Percentiles rank a stretch among this genome's conserved stretches.
Evolutionary conservation across 1,140 invertebrate genomes (phyloP).

Genomic region (Aethina tumida): DNA sequence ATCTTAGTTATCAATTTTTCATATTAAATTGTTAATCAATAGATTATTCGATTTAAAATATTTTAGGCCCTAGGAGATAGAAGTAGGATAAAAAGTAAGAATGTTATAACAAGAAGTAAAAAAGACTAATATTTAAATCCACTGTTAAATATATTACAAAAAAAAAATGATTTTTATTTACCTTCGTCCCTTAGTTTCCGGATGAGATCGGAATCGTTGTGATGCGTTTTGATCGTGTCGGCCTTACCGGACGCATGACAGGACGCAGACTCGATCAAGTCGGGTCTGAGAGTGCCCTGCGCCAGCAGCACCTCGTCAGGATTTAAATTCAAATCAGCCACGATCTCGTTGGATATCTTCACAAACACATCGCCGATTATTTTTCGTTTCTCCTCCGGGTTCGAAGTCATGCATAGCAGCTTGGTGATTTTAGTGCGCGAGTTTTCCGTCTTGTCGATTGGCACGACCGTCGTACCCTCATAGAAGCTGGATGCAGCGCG

Average conservation of each 20-base stretch:
- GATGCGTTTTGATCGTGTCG: constrained; percentile 98
- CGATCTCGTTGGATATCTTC: constrained; percentile 74
- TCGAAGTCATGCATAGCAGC: constrained; percentile 74
- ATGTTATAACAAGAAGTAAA: too few species aligned
- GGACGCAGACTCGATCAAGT: constrained; percentile 97
- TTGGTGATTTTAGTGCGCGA: constrained; percentile 69
- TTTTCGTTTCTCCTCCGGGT: constrained; percentile 95
- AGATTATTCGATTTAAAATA: too few species aligned
- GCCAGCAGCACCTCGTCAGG: constrained; percentile 64
- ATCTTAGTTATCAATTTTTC: too few species aligned
- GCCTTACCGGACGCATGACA: constrained; percentile 75
- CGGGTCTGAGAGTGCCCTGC: constrained; percentile 80
- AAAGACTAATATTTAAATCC: too few species aligned
- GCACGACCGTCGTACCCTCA: constrained; percentile 69
- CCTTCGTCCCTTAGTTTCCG: constrained; percentile 60
- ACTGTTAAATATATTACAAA: too few species aligned
- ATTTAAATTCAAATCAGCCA: constrained; percentile 70
- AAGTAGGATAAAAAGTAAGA: too few species aligned
- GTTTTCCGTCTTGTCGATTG: constrained; percentile 47
- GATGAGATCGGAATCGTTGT: constrained; percentile 96
- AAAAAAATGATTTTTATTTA: neutral
- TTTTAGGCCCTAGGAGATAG: too few species aligned
- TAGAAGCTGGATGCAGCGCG: constrained; percentile 52
- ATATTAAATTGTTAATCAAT: too few species aligned
- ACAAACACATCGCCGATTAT: constrained; percentile 99